Evolutionary conservation across 2,888 invertebrate genomes (phyloP).

Genomic region (Pristionchus japonicus): DNA sequence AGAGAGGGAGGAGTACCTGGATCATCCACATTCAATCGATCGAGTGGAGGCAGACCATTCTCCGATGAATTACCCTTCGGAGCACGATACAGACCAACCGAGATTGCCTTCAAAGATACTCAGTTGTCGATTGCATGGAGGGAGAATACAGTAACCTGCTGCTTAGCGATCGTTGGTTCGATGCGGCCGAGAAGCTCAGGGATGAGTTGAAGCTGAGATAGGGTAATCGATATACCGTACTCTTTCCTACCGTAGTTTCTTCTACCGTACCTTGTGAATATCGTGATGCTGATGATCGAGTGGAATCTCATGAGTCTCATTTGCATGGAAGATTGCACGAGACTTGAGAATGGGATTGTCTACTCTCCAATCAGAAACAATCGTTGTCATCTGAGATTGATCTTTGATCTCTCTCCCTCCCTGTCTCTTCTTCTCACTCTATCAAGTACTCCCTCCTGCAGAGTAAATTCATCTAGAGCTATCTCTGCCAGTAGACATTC

Average conservation of each 20-base stretch:
- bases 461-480: slow-evolving; percentile 62
- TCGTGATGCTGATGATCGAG: slow-evolving; percentile 50
- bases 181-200: slow-evolving; percentile 62
- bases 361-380: slow-evolving; percentile 23
- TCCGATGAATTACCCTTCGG: neutral
- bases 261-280: neutral
- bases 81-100: slow-evolving; percentile 36
- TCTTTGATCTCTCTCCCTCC: slow-evolving; percentile 24
- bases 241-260: too few relatives aligned
- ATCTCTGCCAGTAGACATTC: slow-evolving; percentile 59
- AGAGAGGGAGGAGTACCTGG: neutral
- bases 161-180: slow-evolving; percentile 60
- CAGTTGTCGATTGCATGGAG: neutral
- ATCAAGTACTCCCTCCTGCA: slow-evolving; percentile 62
- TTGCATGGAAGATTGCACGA: slow-evolving; percentile 61
- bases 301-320: slow-evolving; percentile 65
- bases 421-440: slow-evolving; percentile 45
- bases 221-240: neutral
- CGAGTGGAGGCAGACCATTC: neutral
- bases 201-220: slow-evolving; percentile 51
- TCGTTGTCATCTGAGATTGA: slow-evolving; percentile 31
- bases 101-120: neutral
- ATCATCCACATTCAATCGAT: slow-evolving; percentile 21
- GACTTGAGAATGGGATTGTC: slow-evolving; percentile 37
- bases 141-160: slow-evolving; percentile 51